Conservation (phyloP, 2,797 vertebrate genomes). For the Chrysocyon brachyurus region DNA sequence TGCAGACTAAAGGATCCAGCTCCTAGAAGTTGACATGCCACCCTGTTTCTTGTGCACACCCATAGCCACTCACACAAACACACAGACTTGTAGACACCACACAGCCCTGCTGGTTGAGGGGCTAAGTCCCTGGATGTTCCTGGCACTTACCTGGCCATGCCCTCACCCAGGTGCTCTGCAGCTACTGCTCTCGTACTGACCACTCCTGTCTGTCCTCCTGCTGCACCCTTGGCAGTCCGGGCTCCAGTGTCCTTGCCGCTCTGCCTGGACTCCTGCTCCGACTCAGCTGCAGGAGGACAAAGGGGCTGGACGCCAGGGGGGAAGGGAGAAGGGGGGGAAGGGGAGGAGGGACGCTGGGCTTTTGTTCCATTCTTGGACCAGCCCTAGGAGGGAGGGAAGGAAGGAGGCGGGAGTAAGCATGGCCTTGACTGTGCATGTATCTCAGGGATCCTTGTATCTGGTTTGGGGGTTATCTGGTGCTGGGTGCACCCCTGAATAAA, state of each 20-base stretch:
- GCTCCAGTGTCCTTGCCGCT: background rate
- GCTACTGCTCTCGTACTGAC: background rate
- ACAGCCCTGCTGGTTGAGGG: background rate
- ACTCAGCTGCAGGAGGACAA: conserved; percentile 79
- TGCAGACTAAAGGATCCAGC: background rate
- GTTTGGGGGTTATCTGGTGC: background rate
- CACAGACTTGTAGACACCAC: background rate
- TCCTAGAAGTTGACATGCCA: background rate
- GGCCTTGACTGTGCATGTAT: background rate
- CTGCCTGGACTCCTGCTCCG: conserved; percentile 52
- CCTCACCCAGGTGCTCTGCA: background rate
- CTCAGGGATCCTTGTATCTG: background rate
- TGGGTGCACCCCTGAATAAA: background rate
- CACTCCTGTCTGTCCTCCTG: background rate
- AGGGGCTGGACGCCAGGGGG: conserved; percentile 73
- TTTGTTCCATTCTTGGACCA: conserved; percentile 76
- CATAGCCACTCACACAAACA: background rate
- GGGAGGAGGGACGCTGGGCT: conserved; percentile 67
- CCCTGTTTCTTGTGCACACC: background rate
- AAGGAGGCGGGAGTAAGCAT: background rate
- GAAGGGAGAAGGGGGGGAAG: background rate
- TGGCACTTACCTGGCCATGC: conserved; percentile 74
- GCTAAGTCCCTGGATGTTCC: background rate
- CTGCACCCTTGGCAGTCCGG: background rate
- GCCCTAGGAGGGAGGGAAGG: conserved; percentile 3